These are phyloP conservation scores for Tribolium madens DNA, from an alignment of 1,140 invertebrate species.

Conservation along the genomic window DNA sequence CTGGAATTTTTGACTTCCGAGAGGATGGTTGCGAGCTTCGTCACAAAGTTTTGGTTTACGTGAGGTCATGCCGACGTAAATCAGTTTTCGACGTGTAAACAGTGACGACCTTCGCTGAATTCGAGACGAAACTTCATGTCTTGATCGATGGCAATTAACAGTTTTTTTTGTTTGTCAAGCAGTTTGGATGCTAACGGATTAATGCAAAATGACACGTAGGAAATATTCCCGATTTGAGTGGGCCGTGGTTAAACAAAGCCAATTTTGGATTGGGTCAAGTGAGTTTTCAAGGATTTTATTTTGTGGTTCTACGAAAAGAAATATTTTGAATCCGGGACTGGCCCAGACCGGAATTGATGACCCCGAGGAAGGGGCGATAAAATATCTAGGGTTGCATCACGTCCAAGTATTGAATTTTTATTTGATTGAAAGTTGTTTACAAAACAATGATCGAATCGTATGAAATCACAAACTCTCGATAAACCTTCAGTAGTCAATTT, in stretches of 20 bases:
- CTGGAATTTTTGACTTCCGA: constrained; percentile 20
- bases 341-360: no score
- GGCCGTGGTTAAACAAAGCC: neutral
- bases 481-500: constrained; percentile 21
- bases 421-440: neutral
- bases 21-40: neutral
- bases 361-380: no score
- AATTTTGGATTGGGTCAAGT: neutral
- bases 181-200: neutral
- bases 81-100: constrained; percentile 18
- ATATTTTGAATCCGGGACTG: neutral
- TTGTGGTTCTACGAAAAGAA: neutral
- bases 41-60: constrained; percentile 20
- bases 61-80: constrained; percentile 19
- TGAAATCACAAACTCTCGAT: constrained; percentile 14
- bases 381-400: no score
- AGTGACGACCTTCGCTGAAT: constrained; percentile 17
- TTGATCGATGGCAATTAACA: neutral
- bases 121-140: neutral
- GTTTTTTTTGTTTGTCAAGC: neutral
- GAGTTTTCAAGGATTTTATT: neutral
- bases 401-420: no score
- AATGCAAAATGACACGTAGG: neutral
- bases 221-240: neutral
- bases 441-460: constrained; percentile 13